These are phyloP conservation scores for Mesocricetus auratus DNA, from an alignment of 2,113 vertebrate genomes.

Conservation along the genomic window DNA sequence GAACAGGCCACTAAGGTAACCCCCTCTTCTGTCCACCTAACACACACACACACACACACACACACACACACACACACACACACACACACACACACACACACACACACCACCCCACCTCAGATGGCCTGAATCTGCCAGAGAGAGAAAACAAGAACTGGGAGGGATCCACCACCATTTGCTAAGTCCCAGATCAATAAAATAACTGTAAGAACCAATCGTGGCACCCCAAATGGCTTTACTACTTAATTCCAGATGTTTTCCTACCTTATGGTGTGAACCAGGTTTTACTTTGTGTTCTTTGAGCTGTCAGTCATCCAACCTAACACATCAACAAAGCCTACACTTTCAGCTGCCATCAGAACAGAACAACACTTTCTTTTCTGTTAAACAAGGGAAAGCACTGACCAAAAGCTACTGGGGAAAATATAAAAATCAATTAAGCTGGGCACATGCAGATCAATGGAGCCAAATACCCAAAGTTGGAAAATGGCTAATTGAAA, in stretches of 20 bases:
- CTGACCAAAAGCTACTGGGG: conserved; percentile 35
- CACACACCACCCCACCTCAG: background rate
- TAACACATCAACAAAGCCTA: background rate
- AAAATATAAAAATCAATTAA: conserved; percentile 65
- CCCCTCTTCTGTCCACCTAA: background rate
- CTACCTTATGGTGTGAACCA: conserved; percentile 17
- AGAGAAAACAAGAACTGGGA: conserved; percentile 1
- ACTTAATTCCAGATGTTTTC: conserved; percentile 41
- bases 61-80: too few species aligned
- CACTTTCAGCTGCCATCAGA: conserved; percentile 15
- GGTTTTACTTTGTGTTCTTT: conserved; percentile 47
- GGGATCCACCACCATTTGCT: conserved; percentile 50
- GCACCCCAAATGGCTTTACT: conserved; percentile 25
- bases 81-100: too few species aligned
- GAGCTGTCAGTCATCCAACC: conserved; percentile 33
- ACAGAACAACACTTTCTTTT: conserved; percentile 45
- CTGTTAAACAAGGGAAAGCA: background rate
- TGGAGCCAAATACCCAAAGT: conserved; percentile 60
- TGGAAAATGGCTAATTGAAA: conserved; percentile 75
- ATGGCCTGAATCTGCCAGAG: background rate
- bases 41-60: background rate
- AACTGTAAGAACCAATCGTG: conserved; percentile 48
- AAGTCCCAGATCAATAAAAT: conserved; percentile 27
- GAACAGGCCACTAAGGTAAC: conserved; percentile 39
- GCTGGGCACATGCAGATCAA: conserved; percentile 65